Percentiles rank a stretch among this genome's conserved stretches.
These are phyloP conservation scores for Tamias sibiricus DNA, from an alignment of 2,113 vertebrate species.

Conservation along the genomic window DNA sequence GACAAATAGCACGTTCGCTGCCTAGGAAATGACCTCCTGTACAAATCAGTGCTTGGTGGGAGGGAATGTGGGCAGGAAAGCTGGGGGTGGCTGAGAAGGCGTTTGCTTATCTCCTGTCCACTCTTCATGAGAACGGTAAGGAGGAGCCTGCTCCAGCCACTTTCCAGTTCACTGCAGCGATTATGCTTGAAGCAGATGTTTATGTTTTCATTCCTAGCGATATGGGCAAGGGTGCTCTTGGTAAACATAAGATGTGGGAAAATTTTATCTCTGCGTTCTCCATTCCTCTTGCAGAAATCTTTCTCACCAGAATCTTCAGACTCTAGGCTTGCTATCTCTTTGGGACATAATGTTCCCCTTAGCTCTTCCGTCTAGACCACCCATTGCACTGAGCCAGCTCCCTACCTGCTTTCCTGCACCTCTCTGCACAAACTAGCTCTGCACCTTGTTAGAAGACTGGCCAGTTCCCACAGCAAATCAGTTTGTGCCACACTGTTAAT, in stretches of 20 bases:
- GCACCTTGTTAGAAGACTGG: neutral
- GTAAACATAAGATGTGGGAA: conserved; percentile 59
- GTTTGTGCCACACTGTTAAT: neutral
- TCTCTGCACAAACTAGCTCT: neutral
- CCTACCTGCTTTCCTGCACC: neutral
- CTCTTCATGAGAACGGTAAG: neutral
- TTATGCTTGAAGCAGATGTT: conserved; percentile 48
- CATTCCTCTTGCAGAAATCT: neutral
- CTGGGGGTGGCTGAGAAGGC: neutral
- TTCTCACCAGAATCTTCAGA: neutral
- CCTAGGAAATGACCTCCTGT: conserved; percentile 11
- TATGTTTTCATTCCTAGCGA: conserved; percentile 55
- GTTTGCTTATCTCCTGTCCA: conserved; percentile 31
- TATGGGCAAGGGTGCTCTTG: neutral
- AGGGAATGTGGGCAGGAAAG: neutral
- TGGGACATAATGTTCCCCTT: neutral
- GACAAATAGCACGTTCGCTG: neutral
- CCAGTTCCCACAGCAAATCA: neutral
- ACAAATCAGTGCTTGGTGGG: neutral
- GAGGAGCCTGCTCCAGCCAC: neutral
- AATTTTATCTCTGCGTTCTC: conserved; percentile 30
- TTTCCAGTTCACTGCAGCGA: neutral
- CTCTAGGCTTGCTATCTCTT: neutral
- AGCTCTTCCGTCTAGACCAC: neutral
- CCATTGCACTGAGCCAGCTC: neutral